Percentiles rank a stretch among this genome's conserved stretches.
Conservation (phyloP, 2,797 vertebrate species). For the Menidia menidia region DNA sequence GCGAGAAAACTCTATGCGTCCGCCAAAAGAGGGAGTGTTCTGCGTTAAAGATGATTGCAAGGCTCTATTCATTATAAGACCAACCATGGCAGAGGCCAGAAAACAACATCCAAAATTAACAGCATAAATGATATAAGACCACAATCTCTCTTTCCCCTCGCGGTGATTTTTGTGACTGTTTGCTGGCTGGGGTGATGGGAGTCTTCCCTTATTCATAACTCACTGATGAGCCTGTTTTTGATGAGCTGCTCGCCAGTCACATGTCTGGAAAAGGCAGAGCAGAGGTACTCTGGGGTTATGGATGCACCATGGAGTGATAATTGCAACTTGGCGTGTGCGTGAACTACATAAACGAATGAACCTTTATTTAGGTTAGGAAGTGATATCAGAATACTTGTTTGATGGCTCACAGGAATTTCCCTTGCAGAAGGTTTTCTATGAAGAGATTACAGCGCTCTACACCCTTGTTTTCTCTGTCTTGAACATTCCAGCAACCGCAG, state of each 20-base stretch:
- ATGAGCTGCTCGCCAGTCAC: conserved; percentile 46
- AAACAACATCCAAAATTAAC: conserved; percentile 37
- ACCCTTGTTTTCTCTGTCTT: conserved; percentile 46
- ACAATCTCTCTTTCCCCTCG: conserved; percentile 17
- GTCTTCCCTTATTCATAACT: conserved; percentile 65
- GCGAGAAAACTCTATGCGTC: conserved; percentile 35
- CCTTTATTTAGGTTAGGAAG: conserved; percentile 52
- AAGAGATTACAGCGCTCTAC: conserved; percentile 31
- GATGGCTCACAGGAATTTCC: conserved; percentile 44
- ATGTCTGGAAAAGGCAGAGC: conserved; percentile 58
- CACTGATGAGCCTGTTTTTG: conserved; percentile 59
- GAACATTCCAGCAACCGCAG: conserved; percentile 28
- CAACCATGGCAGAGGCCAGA: conserved; percentile 30
- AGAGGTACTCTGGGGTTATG: conserved; percentile 67
- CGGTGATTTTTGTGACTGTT: conserved; percentile 44
- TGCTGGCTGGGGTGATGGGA: conserved; percentile 55
- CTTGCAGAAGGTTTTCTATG: conserved; percentile 7
- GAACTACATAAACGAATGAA: conserved; percentile 48
- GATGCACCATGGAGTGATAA: conserved; percentile 60
- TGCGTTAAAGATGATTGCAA: conserved; percentile 48
- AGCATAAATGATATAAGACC: conserved; percentile 25
- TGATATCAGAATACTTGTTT: conserved; percentile 54
- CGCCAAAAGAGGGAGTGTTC: conserved; percentile 50
- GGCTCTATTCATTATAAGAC: conserved; percentile 46
- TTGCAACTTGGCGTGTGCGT: conserved; percentile 53